These are phyloP conservation scores for Machimus rusticus DNA, from an alignment of 2,888 invertebrate species.

Conservation along the genomic window DNA sequence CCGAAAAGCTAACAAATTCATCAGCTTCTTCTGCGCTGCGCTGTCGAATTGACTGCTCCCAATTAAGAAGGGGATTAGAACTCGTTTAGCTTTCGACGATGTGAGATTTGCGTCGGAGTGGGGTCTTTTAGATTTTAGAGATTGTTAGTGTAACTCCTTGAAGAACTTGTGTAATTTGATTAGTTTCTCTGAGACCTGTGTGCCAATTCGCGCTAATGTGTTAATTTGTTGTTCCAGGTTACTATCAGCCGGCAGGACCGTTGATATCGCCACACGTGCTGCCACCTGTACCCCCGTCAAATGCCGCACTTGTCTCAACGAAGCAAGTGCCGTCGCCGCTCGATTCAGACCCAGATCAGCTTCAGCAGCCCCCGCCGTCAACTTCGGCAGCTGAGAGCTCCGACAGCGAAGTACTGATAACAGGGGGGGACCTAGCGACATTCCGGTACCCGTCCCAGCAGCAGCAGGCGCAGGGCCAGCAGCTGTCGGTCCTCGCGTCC, in stretches of 20 bases:
- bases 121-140: background rate
- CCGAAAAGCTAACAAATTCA: background rate
- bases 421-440: constrained; percentile 57
- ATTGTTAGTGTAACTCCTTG: background rate
- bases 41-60: background rate
- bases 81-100: constrained; percentile 14
- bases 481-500: constrained; percentile 23
- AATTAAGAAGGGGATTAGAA: constrained; percentile 16
- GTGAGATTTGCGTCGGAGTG: background rate
- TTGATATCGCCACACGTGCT: constrained; percentile 75
- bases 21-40: background rate
- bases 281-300: constrained; percentile 63
- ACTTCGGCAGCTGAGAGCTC: constrained; percentile 57
- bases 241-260: constrained; percentile 92
- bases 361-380: constrained; percentile 57
- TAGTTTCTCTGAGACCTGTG: background rate
- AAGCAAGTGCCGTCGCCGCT: constrained; percentile 62
- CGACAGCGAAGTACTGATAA: constrained; percentile 56
- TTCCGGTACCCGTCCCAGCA: constrained; percentile 55
- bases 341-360: constrained; percentile 59
- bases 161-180: background rate
- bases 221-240: constrained; percentile 69
- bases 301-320: constrained; percentile 47
- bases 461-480: constrained; percentile 27
- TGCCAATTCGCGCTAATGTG: constrained; percentile 43